phyloP scores from a whole-genome alignment of 2,888 invertebrate species.

The Tiliacea aurago region DNA sequence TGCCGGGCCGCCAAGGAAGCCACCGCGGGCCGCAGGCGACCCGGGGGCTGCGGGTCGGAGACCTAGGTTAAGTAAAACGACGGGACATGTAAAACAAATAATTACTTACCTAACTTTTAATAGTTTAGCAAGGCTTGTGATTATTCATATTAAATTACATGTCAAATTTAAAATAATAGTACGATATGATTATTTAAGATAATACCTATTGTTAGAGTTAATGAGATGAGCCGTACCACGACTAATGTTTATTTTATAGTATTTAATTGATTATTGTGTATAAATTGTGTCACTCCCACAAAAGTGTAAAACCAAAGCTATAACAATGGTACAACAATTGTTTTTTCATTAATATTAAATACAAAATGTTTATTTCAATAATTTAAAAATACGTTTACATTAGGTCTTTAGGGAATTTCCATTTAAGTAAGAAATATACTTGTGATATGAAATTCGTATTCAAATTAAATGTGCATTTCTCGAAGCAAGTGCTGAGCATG shows the following conservation, averaged over 20 bases:
- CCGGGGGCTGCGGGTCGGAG: too few relatives aligned
- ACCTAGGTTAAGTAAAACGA: not conserved
- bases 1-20: too few relatives aligned
- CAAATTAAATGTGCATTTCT: constrained; percentile 14
- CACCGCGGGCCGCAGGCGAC: too few relatives aligned
- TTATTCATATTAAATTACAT: constrained; percentile 30
- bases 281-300: not conserved
- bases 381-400: too few relatives aligned
- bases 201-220: not conserved
- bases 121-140: constrained; percentile 57
- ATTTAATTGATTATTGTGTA: constrained; percentile 22
- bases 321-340: constrained; percentile 33
- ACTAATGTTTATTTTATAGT: constrained; percentile 5
- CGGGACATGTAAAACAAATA: not conserved
- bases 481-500: not conserved
- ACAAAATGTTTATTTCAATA: too few relatives aligned
- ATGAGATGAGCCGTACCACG: constrained; percentile 20
- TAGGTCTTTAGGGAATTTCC: too few relatives aligned
- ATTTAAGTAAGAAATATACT: too few relatives aligned
- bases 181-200: not conserved
- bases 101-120: not conserved
- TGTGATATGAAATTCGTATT: too few relatives aligned
- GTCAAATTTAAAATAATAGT: constrained; percentile 5
- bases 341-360: constrained; percentile 23
- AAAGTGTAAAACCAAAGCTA: constrained; percentile 4